Evolutionary conservation across 2,113 vertebrate species (phyloP).

Genomic region (Tychaedon coryphoeus): DNA sequence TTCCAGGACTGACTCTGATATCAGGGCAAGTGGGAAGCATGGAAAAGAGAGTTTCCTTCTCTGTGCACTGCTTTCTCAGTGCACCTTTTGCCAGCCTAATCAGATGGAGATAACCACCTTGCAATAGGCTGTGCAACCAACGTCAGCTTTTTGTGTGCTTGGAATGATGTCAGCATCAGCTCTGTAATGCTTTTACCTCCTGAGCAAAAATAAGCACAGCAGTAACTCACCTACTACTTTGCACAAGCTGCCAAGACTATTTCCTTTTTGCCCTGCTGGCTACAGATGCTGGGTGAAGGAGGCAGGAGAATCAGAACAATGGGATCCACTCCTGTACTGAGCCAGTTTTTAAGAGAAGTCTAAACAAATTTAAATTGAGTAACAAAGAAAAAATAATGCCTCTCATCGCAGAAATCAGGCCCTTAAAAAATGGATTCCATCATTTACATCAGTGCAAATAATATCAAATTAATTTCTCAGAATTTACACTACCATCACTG

Average conservation of each 20-base stretch:
- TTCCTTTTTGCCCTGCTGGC: not conserved
- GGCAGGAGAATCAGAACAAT: not conserved
- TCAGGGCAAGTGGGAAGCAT: not conserved
- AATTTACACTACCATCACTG: not conserved
- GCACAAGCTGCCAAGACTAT: conserved; percentile 6
- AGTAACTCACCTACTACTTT: not conserved
- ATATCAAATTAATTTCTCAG: not conserved
- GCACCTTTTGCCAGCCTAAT: not conserved
- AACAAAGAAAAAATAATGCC: not conserved
- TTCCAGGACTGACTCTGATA: not conserved
- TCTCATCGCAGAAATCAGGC: not conserved
- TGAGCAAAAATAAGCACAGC: not conserved
- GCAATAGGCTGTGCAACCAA: not conserved
- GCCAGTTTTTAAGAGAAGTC: not conserved
- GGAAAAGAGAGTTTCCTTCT: not conserved
- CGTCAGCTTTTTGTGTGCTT: conserved; percentile 39
- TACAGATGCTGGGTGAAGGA: not conserved
- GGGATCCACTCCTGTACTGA: not conserved
- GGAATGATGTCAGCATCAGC: conserved; percentile 35
- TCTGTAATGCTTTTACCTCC: conserved; percentile 9
- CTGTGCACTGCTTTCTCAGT: not conserved
- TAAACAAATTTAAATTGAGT: not conserved
- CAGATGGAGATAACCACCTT: conserved; percentile 61
- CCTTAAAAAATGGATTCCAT: not conserved
- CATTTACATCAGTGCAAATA: not conserved